These are phyloP conservation scores for Papilio gigon DNA, from an alignment of 2,888 invertebrate species.

Conservation along the genomic window DNA sequence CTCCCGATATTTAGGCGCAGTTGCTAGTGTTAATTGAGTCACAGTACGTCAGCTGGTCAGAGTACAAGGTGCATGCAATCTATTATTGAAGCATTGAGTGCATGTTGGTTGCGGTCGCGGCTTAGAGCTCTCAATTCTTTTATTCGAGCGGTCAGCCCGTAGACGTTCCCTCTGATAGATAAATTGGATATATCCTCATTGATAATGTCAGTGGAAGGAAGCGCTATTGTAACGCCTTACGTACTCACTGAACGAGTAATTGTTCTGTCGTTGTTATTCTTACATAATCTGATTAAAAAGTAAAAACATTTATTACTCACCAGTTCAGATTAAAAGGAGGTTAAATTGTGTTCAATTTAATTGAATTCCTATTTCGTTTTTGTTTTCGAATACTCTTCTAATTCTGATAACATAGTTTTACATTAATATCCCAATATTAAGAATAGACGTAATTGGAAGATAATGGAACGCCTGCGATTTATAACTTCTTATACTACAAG, in stretches of 20 bases:
- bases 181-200: constrained; percentile 42
- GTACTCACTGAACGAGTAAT: constrained; percentile 30
- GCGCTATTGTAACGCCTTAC: constrained; percentile 28
- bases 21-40: constrained; percentile 4
- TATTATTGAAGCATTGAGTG: constrained; percentile 13
- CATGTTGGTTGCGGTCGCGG: constrained; percentile 21
- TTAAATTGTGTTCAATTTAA: too few species aligned
- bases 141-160: constrained; percentile 37
- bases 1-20: too few species aligned
- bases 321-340: too few species aligned
- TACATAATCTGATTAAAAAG: constrained; percentile 11
- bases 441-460: too few species aligned
- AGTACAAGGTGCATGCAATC: not conserved
- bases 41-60: not conserved
- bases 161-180: constrained; percentile 40
- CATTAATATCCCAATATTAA: too few species aligned
- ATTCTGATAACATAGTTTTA: too few species aligned
- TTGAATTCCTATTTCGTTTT: too few species aligned
- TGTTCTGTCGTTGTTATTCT: constrained; percentile 28
- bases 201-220: constrained; percentile 38
- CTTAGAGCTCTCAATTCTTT: constrained; percentile 38
- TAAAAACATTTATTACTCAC: too few species aligned
- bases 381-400: too few species aligned
- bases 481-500: too few species aligned
- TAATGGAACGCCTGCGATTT: too few species aligned